Evolutionary conservation across 2,113 vertebrate genomes (phyloP).

Genomic region (Neoarius graeffei): DNA sequence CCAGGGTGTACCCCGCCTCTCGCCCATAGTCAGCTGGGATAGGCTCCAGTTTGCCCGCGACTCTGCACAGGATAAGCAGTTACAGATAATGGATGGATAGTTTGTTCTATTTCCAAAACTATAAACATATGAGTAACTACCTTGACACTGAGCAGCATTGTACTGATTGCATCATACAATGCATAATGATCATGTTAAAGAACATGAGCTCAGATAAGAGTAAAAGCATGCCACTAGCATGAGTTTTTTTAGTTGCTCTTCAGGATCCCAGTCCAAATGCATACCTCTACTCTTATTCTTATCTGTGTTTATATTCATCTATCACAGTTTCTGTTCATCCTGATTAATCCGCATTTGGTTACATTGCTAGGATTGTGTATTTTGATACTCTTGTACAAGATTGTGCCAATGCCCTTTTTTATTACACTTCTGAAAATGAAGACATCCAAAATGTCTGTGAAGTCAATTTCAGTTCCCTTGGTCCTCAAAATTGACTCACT

Average conservation of each 20-base stretch:
- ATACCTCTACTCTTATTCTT: neutral
- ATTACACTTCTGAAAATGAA: neutral
- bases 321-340: neutral
- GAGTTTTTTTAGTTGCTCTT: constrained; percentile 4
- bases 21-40: too few relatives aligned
- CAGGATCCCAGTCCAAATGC: neutral
- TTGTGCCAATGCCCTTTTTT: neutral
- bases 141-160: neutral
- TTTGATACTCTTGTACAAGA: neutral
- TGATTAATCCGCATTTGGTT: neutral
- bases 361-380: neutral
- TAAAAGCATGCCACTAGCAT: neutral
- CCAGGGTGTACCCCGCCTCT: too few relatives aligned
- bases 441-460: neutral
- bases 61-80: too few relatives aligned
- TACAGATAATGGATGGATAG: too few relatives aligned
- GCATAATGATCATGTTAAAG: neutral
- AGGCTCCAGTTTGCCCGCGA: too few relatives aligned
- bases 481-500: neutral
- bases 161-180: neutral
- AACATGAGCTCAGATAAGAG: neutral
- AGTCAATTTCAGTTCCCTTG: neutral
- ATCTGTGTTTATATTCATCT: neutral
- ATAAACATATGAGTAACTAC: neutral
- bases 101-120: neutral